phyloP scores from a whole-genome alignment of 1,140 invertebrate genomes.

The Temnothorax curvispinosus region DNA sequence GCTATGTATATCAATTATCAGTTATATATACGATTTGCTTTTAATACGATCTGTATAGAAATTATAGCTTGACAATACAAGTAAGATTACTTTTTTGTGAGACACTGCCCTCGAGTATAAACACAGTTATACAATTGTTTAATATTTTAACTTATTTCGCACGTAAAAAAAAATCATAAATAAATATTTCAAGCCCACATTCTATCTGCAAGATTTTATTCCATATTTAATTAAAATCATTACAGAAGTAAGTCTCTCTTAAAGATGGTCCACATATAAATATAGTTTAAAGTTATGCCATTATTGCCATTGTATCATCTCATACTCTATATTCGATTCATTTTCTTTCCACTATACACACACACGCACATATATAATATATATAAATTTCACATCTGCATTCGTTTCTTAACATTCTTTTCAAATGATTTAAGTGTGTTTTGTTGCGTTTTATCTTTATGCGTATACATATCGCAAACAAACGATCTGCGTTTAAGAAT shows the following conservation, averaged over 20 bases:
- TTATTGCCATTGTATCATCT: background rate
- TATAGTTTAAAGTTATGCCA: background rate
- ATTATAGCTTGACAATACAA: background rate
- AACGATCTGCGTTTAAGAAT: background rate
- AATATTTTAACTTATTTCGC: background rate
- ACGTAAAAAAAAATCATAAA: background rate
- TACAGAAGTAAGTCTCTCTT: background rate
- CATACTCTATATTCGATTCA: background rate
- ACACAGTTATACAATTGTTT: background rate
- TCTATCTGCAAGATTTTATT: background rate
- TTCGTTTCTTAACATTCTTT: background rate
- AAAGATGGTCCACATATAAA: background rate
- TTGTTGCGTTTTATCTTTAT: background rate
- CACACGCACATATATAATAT: no score
- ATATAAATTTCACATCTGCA: background rate
- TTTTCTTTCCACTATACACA: background rate
- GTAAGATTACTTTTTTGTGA: slow-evolving; percentile 6
- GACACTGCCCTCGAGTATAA: background rate
- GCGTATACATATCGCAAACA: background rate
- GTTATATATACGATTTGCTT: background rate
- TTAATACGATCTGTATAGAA: slow-evolving; percentile 23
- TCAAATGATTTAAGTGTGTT: background rate
- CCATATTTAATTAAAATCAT: background rate
- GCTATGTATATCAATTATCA: slow-evolving; percentile 35
- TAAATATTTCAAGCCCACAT: background rate